Percentiles rank a stretch among this genome's conserved stretches.
phyloP scores from a whole-genome alignment of 64 coral and sea anemone species.

The Hydrozoanthus tunicans region DNA sequence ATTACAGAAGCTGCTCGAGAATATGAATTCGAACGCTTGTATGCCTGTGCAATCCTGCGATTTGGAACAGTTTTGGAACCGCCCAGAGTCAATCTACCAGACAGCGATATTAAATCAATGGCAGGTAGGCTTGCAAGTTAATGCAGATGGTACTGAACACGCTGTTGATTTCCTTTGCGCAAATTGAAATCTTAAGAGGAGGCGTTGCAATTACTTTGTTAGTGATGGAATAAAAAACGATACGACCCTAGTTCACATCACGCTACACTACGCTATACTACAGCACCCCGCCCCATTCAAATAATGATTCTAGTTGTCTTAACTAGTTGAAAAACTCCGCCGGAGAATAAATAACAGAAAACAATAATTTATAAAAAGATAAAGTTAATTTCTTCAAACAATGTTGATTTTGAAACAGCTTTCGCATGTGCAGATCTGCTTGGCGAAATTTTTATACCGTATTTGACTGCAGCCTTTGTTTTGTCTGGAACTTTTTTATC shows the following conservation, averaged over 20 bases:
- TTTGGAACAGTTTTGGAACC: conserved; percentile 75
- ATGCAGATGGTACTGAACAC: background rate
- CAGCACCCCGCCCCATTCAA: background rate
- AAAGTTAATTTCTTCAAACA: no score
- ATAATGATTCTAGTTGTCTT: background rate
- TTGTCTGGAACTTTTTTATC: no score
- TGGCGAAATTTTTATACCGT: no score
- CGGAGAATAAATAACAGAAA: no score
- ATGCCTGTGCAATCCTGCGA: conserved; percentile 75
- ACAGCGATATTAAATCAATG: conserved; percentile 45
- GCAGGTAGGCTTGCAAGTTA: conserved; percentile 21
- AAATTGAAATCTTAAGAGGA: background rate
- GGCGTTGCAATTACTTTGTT: no score
- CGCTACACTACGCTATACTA: no score
- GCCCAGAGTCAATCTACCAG: conserved; percentile 63
- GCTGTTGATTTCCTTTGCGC: background rate
- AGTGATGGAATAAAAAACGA: background rate
- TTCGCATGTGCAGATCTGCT: no score
- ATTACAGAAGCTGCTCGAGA: conserved; percentile 62
- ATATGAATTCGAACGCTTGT: conserved; percentile 64
- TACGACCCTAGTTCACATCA: no score
- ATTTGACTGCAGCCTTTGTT: no score
- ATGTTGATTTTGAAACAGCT: no score
- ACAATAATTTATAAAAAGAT: no score
- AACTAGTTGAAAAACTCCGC: no score